A percentile compares a stretch with the other conserved stretches of the same genome.
Evolutionary conservation across 2,888 invertebrate species (phyloP).

Genomic region (Eupsilia transversa): DNA sequence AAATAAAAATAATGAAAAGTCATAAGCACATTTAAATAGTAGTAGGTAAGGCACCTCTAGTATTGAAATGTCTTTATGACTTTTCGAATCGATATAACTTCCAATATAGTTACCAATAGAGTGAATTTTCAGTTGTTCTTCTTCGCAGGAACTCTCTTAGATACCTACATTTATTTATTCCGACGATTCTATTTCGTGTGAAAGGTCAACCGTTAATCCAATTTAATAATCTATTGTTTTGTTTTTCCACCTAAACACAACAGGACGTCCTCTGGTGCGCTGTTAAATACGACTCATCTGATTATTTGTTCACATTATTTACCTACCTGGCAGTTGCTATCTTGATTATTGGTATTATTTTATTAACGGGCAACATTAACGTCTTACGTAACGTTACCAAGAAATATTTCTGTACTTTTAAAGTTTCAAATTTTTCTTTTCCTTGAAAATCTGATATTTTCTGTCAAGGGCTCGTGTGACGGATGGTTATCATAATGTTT

Average conservation of each 20-base stretch:
- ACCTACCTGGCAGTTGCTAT: not conserved
- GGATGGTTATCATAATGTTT: not conserved
- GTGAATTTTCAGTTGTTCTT: constrained; percentile 15
- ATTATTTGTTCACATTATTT: not conserved
- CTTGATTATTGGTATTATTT: not conserved
- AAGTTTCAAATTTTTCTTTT: not conserved
- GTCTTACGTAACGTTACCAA: not conserved
- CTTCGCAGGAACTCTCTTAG: not conserved
- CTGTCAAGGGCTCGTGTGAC: not conserved
- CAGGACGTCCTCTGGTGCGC: constrained; percentile 8
- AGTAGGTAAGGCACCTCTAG: too few species aligned
- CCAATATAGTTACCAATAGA: constrained; percentile 5
- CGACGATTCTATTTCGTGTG: not conserved
- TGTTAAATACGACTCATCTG: not conserved
- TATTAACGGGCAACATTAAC: not conserved
- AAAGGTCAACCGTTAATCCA: constrained; percentile 23
- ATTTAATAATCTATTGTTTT: constrained; percentile 15
- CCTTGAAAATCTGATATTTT: not conserved
- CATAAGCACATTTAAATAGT: too few species aligned
- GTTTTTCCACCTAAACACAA: constrained; percentile 12
- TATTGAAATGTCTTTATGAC: too few species aligned
- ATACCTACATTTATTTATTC: constrained; percentile 1
- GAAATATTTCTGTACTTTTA: not conserved
- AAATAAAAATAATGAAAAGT: not conserved
- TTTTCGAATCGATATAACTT: too few species aligned